A percentile compares a stretch with the other conserved stretches of the same genome.
phyloP scores from a whole-genome alignment of 2,888 invertebrate genomes.

The Magallana nippona region DNA sequence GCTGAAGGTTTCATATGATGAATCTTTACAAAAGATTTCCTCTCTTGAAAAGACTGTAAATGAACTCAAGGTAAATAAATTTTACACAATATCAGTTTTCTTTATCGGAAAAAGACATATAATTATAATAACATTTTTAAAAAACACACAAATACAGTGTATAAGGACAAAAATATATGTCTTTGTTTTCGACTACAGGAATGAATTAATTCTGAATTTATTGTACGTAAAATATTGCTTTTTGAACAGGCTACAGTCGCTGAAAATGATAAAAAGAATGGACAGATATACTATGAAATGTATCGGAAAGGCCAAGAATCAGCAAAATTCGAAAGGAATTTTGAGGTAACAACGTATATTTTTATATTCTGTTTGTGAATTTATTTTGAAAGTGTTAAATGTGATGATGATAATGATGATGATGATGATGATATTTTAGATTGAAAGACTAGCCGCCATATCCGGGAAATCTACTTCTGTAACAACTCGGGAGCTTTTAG shows the following conservation, averaged over 20 bases:
- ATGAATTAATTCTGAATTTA: no score
- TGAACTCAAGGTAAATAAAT: conserved; percentile 62
- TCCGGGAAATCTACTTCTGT: conserved; percentile 58
- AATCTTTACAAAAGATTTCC: conserved; percentile 61
- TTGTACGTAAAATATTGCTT: no score
- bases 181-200: no score
- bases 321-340: conserved; percentile 74
- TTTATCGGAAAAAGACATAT: no score
- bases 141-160: no score
- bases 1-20: conserved; percentile 59
- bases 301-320: conserved; percentile 74
- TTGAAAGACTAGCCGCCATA: conserved; percentile 68
- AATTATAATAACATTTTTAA: no score
- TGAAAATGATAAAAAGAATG: conserved; percentile 64
- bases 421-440: conserved; percentile 66
- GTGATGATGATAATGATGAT: no score
- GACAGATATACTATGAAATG: conserved; percentile 73
- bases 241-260: conserved; percentile 65
- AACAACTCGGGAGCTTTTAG: conserved; percentile 70
- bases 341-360: conserved; percentile 65
- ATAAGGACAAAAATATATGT: no score
- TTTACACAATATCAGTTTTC: no score
- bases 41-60: conserved; percentile 60
- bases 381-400: neutral
- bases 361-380: no score